Evolutionary conservation across 1,140 invertebrate species (phyloP), one percentile per base, ranked within the genome.

Genomic region (Lethrus apterus): DNA sequence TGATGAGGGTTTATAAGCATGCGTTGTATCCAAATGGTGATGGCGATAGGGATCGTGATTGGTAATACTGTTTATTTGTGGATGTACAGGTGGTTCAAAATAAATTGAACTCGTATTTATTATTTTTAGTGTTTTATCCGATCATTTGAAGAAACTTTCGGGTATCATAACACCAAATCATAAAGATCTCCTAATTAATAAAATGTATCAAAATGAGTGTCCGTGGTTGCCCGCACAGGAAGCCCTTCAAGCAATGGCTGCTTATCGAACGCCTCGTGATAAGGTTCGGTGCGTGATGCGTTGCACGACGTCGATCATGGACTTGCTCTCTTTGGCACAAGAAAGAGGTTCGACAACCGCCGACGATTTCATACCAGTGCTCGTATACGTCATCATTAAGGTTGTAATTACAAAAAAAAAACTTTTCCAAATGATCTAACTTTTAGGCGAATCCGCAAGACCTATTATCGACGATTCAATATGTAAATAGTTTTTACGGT

Each of bases 221-320:
- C 95, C 95, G 1, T 98, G 92, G 94, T 84, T 90, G n/a, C 89
- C 92, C 54, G 94, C 95, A 26, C 94, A 98, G 70, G 81, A 86
- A 31, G 90, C 93, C 69, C 78, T 99, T n/a, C 74, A 80, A 36
- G 84, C 90, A 53, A 86, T 98, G 59, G 86, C 91, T 54, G 92
- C 90, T 2, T 97, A 93, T 68, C 90, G 93, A 69, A 93, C 93
- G 21, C 91, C 95, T 1, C 70, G 84, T 33, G 95, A 99, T 67
- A 98, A 98, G 73, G 73, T 98, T n/a, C 75, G 81, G 46, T 81
- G 79, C 57, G 81, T 93, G 26, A 76, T 83, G 55, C 80, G 91
- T 11, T 94, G 91, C 63, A 86, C 91, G 32, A 84, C 83, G 3
- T 92, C 91, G 52, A 93, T 98, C 46, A 91, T 96, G 81, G 93